phyloP scores from a whole-genome alignment of 2,888 invertebrate genomes.

The Apodemia zela region DNA sequence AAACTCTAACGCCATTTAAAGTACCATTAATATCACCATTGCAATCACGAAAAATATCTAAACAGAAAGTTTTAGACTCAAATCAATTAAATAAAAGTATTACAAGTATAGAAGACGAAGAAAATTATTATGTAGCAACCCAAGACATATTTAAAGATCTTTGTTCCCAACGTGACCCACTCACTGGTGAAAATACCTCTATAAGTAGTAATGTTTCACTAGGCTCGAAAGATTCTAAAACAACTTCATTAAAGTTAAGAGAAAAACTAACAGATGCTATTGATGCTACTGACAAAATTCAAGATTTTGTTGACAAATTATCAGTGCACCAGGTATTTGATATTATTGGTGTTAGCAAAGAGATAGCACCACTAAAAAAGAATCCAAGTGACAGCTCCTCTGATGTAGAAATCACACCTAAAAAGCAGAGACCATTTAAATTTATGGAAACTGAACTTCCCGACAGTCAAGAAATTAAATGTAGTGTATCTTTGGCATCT shows the following conservation, averaged over 20 bases:
- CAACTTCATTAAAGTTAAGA: slow-evolving; percentile 3
- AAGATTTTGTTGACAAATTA: slow-evolving; percentile 40
- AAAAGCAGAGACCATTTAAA: slow-evolving; percentile 46
- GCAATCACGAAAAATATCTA: slow-evolving; percentile 45
- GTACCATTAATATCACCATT: slow-evolving; percentile 50
- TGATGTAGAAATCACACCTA: slow-evolving; percentile 53
- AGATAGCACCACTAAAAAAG: slow-evolving; percentile 37
- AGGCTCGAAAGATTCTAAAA: background rate
- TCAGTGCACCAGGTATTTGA: slow-evolving; percentile 42
- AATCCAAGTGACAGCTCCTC: slow-evolving; percentile 48
- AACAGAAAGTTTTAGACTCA: slow-evolving; percentile 19
- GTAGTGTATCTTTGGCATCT: slow-evolving; percentile 38
- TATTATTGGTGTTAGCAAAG: slow-evolving; percentile 39
- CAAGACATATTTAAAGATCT: slow-evolving; percentile 63
- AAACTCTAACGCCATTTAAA: slow-evolving; percentile 46
- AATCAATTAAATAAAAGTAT: slow-evolving; percentile 21
- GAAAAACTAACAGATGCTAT: background rate
- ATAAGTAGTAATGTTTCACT: background rate
- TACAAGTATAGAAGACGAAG: slow-evolving; percentile 27
- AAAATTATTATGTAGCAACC: slow-evolving; percentile 53
- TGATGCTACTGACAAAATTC: slow-evolving; percentile 35
- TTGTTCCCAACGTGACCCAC: slow-evolving; percentile 48
- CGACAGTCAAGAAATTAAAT: slow-evolving; percentile 65
- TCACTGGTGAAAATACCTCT: slow-evolving; percentile 11
- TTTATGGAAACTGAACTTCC: slow-evolving; percentile 58